Base-by-base conservation (phyloP, 2,888 invertebrate genomes). In the Patella depressa region DNA sequence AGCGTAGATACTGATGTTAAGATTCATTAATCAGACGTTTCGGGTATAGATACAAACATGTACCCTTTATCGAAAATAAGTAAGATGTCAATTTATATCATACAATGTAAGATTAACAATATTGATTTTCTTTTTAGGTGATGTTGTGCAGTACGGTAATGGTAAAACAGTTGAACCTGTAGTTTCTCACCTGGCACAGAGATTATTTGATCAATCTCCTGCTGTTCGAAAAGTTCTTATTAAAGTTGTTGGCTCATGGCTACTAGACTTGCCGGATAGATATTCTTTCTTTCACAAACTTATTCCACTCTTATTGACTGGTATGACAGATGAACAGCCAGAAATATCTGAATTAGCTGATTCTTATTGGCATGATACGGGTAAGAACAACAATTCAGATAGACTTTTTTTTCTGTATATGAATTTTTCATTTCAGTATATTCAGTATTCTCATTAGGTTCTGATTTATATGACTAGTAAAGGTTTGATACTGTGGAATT, bases 281-380 rank as follows among this genome's bases (percentile, higher is more conserved):
- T 98, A 98, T 90, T 97, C 97, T 0, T 97, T 95, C 92, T 97
- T 96, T 93, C 95, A 95, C 89, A 95, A 95, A 84, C 93, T 98
- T 86, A 93, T 98, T 83, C 98, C 98, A 0, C 91, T 98, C 15
- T 92, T 97, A 4, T 92, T 98, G 57, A 96, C 97, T 71, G 95
- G 97, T 79, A 92, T 97, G 3, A 95, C 95, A 85, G 98, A 98
- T 90, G 95, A 95, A 79, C 94, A 96, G 79, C 93, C 93, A 2
- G 95, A 95, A 80, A 91, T 92, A n/a, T 79, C 82, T 12, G 88
- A 89, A 72, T 78, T 87, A 53, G 89, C 91, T 17, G 89, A 89
- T 77, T 84, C 87, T 19, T 81, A 91, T 19, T 92, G 92, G 92
- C 88, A 91, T 88, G 91, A 92, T 82, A 83, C 90, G 72, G 92